Base-by-base conservation (phyloP, 2,888 invertebrate species). In the Caenorhabditis sp. region DNA sequence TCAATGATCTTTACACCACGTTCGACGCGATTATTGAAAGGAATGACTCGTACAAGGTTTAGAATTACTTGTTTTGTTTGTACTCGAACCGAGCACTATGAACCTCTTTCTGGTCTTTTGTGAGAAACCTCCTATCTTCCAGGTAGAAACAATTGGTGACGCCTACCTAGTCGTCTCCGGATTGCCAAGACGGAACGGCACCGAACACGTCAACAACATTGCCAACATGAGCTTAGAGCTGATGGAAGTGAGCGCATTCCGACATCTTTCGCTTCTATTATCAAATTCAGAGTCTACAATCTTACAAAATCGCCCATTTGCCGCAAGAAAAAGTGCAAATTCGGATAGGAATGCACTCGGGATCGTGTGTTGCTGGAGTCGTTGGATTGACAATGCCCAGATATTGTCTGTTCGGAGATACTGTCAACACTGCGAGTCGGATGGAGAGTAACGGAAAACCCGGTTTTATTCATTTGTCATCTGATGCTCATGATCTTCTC, bases 21-120 rank as follows among this genome's bases (percentile, higher is more conserved):
- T 83, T 89, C 59, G 88, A 88, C 72, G 83, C 79, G 8, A 84
- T 87, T 48, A 88, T 88, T 48, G 87, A 82, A 8, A 81, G 81
- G 37, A 82, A 85, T 65, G 87, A 88, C 61, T 85, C 82, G 30
- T 88, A 88, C 78, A 88, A 88, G 78, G 86, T 17, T 5, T 13
- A 5, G 24, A n/a, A n/a, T n/a, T n/a, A n/a, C n/a, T n/a, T n/a
- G n/a, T n/a, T n/a, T n/a, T n/a, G 46, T 20, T 39, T 27, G 50
- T 52, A 55, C 27, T 58, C 15, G 59, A 58, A 20, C 27, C 13
- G 50, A 50, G 13, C 32, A 32, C 43, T 48, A 15, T 58, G 58
- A 43, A 41, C n/a, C 50, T 68, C 17, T 58, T 37, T 13, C 3
- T 55, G 63, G 53, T 65, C 55, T 46, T 37, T 50, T 37, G 15